Evolutionary conservation across 2,797 vertebrate species (phyloP), one percentile per base, ranked within the genome.

Genomic region (Sebastolobus alascanus): DNA sequence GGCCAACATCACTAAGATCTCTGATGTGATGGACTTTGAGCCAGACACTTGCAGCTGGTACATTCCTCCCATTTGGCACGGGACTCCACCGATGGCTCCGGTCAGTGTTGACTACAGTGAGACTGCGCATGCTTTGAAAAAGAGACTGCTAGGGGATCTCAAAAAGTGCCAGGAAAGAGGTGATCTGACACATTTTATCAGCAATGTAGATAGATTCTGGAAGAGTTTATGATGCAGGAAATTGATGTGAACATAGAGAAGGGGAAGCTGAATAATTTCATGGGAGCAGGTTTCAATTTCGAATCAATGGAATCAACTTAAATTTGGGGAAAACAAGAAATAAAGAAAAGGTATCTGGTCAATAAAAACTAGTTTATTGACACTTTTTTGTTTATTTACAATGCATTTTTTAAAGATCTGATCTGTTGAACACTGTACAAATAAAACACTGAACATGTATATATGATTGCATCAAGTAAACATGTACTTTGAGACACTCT

Each of bases 61-160:
- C 35, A 84, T 96, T 64, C 94, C 95, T 25, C 83, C 89, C 7
- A 68, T 95, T 37, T 96, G 96, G 95, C 82, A 89, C 0, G 94
- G 95, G 4, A 90, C 73, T 9, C 95, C 93, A 5, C 94, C 94
- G 6, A 95, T 96, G 95, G 92, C 95, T 2, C 54, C 93, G 1
- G 87, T 94, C 11, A 95, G 82, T 80, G 50, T 58, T 31, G 90
- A 88, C 2, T 96, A 95, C 67, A 95, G 94, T 5, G 92, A 94
- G 18, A 85, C 90, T 52, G 89, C 85, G 6, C 86, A 85, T 6
- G 90, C 91, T 7, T 46, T 96, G n/a, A 96, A 89, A 81, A 89
- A 81, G 31, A 88, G 68, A 50, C 79, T 96, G 11, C 69, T 94
- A 3, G 68, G 85, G 31, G 89, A 92, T 10, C 76, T 96, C 10